These are phyloP conservation scores for Deilephila porcellus DNA, from an alignment of 2,888 invertebrate species.

Conservation along the genomic window DNA sequence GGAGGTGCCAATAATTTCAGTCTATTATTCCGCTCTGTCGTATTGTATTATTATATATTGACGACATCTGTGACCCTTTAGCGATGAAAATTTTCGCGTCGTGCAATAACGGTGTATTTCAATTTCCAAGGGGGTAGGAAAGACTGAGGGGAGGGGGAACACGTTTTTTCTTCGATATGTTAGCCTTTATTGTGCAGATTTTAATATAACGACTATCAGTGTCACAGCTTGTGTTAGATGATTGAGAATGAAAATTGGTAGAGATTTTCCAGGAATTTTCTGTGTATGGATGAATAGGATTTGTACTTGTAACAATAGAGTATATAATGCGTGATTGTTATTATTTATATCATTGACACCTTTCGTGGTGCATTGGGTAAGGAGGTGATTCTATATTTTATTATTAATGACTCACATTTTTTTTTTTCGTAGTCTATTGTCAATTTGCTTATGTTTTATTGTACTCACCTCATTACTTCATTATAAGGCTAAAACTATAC, in stretches of 20 bases:
- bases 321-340: too few species aligned
- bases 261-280: background rate
- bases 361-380: too few species aligned
- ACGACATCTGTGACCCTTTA: constrained; percentile 61
- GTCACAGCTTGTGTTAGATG: constrained; percentile 13
- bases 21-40: constrained; percentile 47
- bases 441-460: too few species aligned
- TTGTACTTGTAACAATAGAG: too few species aligned
- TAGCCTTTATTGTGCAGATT: constrained; percentile 22
- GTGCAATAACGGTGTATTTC: constrained; percentile 49
- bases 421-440: too few species aligned
- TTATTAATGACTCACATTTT: too few species aligned
- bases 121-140: constrained; percentile 43
- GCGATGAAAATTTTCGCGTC: constrained; percentile 58
- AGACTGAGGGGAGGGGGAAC: constrained; percentile 17
- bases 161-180: constrained; percentile 24
- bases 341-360: too few species aligned
- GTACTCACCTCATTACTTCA: too few species aligned
- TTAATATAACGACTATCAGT: constrained; percentile 28
- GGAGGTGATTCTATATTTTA: too few species aligned
- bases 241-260: constrained; percentile 16
- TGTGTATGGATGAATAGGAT: background rate
- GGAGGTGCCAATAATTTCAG: constrained; percentile 42
- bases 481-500: too few species aligned
- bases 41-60: constrained; percentile 62